These are phyloP conservation scores for Chaetorhynchus papuensis DNA, from an alignment of 2,113 vertebrate genomes.

Conservation along the genomic window DNA sequence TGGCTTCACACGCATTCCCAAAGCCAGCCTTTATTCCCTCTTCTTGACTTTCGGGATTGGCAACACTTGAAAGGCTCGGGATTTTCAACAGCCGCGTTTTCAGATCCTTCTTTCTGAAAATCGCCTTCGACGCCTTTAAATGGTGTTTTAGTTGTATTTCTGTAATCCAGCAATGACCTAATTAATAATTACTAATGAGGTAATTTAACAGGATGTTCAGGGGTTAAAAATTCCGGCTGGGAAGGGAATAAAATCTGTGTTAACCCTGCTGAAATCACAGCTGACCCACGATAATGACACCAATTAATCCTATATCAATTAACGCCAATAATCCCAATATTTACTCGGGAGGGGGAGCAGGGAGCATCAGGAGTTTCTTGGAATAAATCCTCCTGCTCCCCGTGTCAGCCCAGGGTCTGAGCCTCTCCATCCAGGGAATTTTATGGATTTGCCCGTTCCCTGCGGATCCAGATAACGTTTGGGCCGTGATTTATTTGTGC, in stretches of 20 bases:
- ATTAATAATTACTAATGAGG: neutral
- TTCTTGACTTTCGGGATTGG: neutral
- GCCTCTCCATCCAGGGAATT: neutral
- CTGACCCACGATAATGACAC: fast-evolving
- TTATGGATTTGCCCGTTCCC: neutral
- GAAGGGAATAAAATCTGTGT: neutral
- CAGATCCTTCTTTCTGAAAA: neutral
- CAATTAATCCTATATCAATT: neutral
- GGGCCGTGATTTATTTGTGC: neutral
- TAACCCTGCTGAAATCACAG: neutral
- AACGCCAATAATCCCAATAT: fast-evolving
- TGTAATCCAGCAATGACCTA: too few relatives aligned
- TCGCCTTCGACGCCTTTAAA: neutral
- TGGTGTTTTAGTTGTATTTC: fast-evolving
- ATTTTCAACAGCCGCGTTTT: neutral
- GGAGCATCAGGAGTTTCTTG: neutral
- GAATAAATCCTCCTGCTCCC: neutral
- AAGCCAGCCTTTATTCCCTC: neutral
- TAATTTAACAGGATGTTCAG: fast-evolving
- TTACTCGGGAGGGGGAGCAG: neutral
- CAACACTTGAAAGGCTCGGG: neutral
- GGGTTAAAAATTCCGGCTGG: neutral
- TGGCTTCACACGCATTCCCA: neutral
- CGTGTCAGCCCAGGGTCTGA: neutral
- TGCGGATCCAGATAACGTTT: neutral